Evolutionary conservation across 2,888 invertebrate genomes (phyloP).

Genomic region (Platycheirus albimanus): DNA sequence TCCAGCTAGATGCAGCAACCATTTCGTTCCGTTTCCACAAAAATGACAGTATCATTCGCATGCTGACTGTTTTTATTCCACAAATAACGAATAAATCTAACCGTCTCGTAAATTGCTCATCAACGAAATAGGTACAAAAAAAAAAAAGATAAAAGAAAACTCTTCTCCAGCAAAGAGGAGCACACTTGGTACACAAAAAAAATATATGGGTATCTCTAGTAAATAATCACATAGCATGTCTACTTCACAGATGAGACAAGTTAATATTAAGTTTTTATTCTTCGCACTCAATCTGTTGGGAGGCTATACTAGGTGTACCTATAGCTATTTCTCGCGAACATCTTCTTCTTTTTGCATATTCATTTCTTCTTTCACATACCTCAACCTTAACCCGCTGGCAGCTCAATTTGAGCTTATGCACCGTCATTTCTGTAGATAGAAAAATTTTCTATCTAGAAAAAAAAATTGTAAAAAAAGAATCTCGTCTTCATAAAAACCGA

Average conservation of each 20-base stretch:
- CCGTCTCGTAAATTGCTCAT: constrained; percentile 57
- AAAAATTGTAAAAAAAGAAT: not conserved
- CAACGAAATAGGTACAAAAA: constrained; percentile 17
- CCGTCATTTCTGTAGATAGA: constrained; percentile 11
- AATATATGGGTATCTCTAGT: constrained; percentile 8
- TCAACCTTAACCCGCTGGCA: not conserved
- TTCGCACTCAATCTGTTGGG: not conserved
- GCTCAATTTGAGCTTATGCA: constrained; percentile 16
- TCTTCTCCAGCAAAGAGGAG: constrained; percentile 28
- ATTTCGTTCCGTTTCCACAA: constrained; percentile 41
- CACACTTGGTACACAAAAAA: not conserved
- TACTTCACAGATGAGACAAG: constrained; percentile 53
- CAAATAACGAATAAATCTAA: constrained; percentile 61
- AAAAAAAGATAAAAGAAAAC: not conserved
- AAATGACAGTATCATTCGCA: constrained; percentile 53
- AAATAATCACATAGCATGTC: constrained; percentile 31
- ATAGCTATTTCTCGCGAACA: not conserved
- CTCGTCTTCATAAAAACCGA: not conserved
- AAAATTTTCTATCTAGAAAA: not conserved
- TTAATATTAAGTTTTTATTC: constrained; percentile 44
- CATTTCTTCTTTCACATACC: constrained; percentile 18
- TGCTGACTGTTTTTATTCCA: constrained; percentile 43
- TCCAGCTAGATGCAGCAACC: constrained; percentile 28
- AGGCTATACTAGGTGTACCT: not conserved
- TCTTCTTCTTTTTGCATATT: constrained; percentile 36